A percentile compares a stretch with the other conserved stretches of the same genome.
phyloP scores from a whole-genome alignment of 2,113 vertebrate genomes.

The Triplophysa siluroides region DNA sequence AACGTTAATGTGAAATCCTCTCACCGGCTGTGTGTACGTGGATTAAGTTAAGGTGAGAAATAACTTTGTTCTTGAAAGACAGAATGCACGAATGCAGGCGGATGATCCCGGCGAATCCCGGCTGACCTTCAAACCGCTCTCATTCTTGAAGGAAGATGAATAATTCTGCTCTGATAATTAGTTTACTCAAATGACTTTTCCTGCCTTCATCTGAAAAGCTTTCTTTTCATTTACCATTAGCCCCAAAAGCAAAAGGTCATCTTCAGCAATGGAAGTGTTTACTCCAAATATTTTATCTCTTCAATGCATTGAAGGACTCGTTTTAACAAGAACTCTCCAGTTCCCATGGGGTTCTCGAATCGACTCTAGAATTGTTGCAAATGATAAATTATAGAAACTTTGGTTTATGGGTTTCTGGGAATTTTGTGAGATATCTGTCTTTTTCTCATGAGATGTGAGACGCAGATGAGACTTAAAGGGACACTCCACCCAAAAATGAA shows the following conservation, averaged over 20 bases:
- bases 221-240: slow-evolving; percentile 2
- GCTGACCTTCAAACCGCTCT: slow-evolving; percentile 16
- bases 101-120: not conserved
- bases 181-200: slow-evolving; percentile 23
- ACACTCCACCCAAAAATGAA: too few relatives aligned
- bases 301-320: not conserved
- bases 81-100: not conserved
- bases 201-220: not conserved
- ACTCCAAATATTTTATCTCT: slow-evolving; percentile 3
- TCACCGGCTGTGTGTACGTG: not conserved
- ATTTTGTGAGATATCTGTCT: too few relatives aligned
- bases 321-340: too few relatives aligned
- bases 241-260: slow-evolving; percentile 11
- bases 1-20: not conserved
- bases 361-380: too few relatives aligned
- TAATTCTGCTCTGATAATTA: slow-evolving; percentile 13
- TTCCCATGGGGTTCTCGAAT: too few relatives aligned
- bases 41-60: not conserved
- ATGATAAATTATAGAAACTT: too few relatives aligned
- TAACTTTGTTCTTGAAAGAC: not conserved
- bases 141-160: slow-evolving; percentile 13
- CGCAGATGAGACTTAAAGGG: too few relatives aligned
- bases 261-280: slow-evolving; percentile 13
- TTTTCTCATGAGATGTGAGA: too few relatives aligned
- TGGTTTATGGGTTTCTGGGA: too few relatives aligned